These are phyloP conservation scores for Eupithecia inturbata DNA, from an alignment of 2,888 invertebrate species.

Conservation along the genomic window DNA sequence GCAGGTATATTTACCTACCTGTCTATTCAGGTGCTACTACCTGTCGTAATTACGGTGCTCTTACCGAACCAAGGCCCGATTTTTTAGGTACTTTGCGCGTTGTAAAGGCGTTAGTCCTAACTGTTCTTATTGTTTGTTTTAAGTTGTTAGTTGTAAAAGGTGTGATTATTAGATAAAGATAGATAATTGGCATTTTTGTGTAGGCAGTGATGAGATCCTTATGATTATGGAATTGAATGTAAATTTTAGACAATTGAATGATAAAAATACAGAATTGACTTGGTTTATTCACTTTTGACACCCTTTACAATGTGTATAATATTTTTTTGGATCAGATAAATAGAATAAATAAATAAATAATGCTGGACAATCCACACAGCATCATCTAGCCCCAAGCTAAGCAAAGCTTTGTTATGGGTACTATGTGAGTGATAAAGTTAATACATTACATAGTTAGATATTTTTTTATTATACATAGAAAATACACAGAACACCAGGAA, in stretches of 20 bases:
- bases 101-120: constrained; percentile 6
- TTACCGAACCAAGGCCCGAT: constrained; percentile 3
- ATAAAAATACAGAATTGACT: background rate
- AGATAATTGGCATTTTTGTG: background rate
- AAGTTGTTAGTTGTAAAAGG: background rate
- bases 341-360: too few species aligned
- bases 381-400: too few species aligned
- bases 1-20: constrained; percentile 27
- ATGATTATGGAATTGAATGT: background rate
- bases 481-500: too few species aligned
- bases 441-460: too few species aligned
- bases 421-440: too few species aligned
- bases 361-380: too few species aligned
- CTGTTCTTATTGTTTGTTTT: constrained; percentile 7
- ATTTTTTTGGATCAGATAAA: too few species aligned
- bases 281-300: background rate
- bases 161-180: background rate
- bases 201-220: background rate
- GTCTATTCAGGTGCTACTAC: constrained; percentile 27
- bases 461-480: too few species aligned
- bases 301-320: background rate
- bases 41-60: constrained; percentile 29
- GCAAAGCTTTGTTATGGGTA: too few species aligned
- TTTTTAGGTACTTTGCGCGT: constrained; percentile 15
- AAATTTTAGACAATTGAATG: background rate